Evolutionary conservation across 2,888 invertebrate species (phyloP), one percentile per base, ranked within the genome.

Genomic region (Hydrotaea cyrtoneurina): DNA sequence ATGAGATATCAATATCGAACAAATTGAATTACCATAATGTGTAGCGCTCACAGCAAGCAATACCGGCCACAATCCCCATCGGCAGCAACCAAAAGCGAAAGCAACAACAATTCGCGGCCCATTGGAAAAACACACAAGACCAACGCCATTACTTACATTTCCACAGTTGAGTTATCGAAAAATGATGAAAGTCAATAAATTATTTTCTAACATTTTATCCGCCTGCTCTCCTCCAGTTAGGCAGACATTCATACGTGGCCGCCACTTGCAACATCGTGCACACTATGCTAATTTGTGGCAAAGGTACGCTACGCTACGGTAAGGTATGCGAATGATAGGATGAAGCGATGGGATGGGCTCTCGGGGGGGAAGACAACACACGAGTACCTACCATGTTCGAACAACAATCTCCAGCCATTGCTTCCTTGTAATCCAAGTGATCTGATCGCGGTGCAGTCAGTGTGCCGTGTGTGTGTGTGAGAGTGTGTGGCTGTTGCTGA

Each of bases 111-210:
- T 62, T 75, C 15, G 5, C 31, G 7, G 31, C 15, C 59, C 59
- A 26, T 23, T 76, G 17, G 26, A 31, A 73, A 59, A n/a, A n/a
- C n/a, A n/a, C n/a, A n/a, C n/a, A n/a, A n/a, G n/a, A n/a, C n/a
- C n/a, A n/a, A n/a, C n/a, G n/a, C n/a, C n/a, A n/a, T n/a, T n/a
- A n/a, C n/a, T n/a, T n/a, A n/a, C n/a, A 59, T 62, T 50, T 73
- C 72, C 57, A 46, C 64, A 79, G 43, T 59, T 21, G 10, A 31
- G 64, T 77, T 74, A 73, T 80, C 73, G 83, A 69, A 23, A 46
- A 55, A 53, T 73, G 69, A 76, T 69, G 79, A 80, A 77, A 83
- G 83, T 83, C 66, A 74, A 83, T 83, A 83, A 83, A 83, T 83
- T 83, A 66, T 39, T 69, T 26, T 17, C 31, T 13, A 36, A 59